Evolutionary conservation across 2,888 invertebrate genomes (phyloP).

Genomic region (Mimachlamys varia): DNA sequence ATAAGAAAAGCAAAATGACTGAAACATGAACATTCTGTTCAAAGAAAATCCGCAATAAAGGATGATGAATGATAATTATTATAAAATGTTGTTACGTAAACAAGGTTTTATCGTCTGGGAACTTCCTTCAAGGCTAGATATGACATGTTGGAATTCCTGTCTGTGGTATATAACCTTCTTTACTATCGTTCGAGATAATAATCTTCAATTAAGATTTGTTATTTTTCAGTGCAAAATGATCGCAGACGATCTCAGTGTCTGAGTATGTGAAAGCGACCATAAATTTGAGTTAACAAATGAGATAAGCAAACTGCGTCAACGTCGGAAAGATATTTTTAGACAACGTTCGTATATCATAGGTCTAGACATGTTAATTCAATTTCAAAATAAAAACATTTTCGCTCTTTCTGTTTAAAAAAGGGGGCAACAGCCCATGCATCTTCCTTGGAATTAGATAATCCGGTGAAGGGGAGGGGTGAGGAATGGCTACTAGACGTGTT

Average conservation of each 20-base stretch:
- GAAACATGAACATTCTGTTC: no score
- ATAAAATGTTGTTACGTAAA: neutral
- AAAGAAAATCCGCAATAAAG: no score
- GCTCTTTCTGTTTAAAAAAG: neutral
- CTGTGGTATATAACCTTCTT: neutral
- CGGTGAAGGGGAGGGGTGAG: neutral
- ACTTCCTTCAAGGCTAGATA: neutral
- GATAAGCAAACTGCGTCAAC: neutral
- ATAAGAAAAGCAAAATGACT: no score
- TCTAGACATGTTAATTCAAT: neutral
- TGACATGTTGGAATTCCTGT: neutral
- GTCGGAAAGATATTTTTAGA: neutral
- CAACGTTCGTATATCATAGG: neutral
- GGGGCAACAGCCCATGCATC: neutral
- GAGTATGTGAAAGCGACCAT: slow-evolving; percentile 14
- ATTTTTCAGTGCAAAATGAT: neutral
- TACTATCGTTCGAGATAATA: neutral
- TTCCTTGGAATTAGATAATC: slow-evolving; percentile 16
- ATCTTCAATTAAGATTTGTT: slow-evolving; percentile 17
- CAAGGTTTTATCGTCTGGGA: neutral
- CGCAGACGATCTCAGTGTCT: neutral
- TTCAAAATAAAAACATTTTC: neutral
- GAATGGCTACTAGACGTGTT: no score
- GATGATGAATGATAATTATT: neutral
- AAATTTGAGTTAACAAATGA: neutral